Evolutionary conservation across 2,113 vertebrate genomes (phyloP).

Genomic region (Myrmophylax atrothorax): DNA sequence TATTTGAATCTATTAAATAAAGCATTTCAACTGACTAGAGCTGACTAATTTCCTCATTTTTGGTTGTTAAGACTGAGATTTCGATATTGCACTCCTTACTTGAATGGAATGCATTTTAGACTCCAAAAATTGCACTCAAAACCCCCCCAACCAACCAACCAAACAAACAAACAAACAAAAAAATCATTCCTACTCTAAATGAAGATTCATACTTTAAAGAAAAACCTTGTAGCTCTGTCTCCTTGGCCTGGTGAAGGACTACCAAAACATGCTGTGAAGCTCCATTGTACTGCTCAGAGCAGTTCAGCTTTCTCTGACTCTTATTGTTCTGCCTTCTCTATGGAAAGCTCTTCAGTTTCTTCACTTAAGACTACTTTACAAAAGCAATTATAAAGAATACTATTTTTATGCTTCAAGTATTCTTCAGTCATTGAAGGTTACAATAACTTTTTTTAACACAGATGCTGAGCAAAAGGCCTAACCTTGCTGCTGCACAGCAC

Average conservation of each 20-base stretch:
- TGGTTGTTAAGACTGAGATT: neutral
- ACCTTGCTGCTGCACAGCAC: neutral
- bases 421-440: slow-evolving; percentile 18
- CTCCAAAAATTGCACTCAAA: neutral
- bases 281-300: neutral
- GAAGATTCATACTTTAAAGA: neutral
- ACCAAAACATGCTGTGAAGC: neutral
- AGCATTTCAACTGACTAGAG: neutral
- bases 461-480: slow-evolving; percentile 1
- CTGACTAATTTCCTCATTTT: neutral
- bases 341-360: slow-evolving; percentile 4
- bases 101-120: neutral
- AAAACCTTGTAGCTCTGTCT: neutral
- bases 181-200: neutral
- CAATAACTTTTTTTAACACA: neutral
- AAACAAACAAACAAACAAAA: neutral
- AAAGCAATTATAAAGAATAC: slow-evolving; percentile 39
- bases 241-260: slow-evolving; percentile 2
- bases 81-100: neutral
- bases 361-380: slow-evolving; percentile 13
- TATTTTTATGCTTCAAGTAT: neutral
- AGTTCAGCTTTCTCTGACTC: neutral
- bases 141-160: neutral
- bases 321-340: neutral
- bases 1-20: neutral